Evolutionary conservation across 2,113 vertebrate genomes (phyloP), one percentile per base, ranked within the genome.

Genomic region (Microcebus griseorufus): DNA sequence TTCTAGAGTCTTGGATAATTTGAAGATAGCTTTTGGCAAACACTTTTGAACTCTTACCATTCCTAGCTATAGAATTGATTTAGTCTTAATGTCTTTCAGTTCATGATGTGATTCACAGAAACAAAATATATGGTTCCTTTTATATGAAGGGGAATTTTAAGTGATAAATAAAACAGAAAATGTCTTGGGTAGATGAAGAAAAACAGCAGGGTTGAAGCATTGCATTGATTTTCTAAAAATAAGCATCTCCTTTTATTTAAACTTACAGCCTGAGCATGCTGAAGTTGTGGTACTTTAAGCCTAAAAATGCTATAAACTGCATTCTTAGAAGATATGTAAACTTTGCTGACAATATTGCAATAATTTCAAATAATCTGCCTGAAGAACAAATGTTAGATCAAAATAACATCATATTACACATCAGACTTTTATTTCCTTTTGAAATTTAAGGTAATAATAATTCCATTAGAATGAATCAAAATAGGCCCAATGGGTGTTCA

Each of bases 211-310:
- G 76, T 69, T 92, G 72, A 81, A 84, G 32, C 14, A 29, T 53
- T 34, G 11, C 53, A 13, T 90, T 67, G 88, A 81, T 94, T 88
- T 94, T 95, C 95, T 88, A 93, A 96, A 96, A 84, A 93, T 80
- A 97, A 75, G 12, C 65, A 45, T 45, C 69, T 22, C 62, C 39
- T 73, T 82, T 91, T 92, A 86, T 87, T 92, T 90, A 84, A 93
- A 87, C 34, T 13, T 72, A 51, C 20, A 73, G 73, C 82, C 85
- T 72, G 79, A 42, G 27, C 39, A 45, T 72, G 91, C 87, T 79
- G 45, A 60, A 2, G 79, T 18, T 64, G 34, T 34, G 87, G 23
- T 10, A 13, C n/a, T 53, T 67, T 22, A 88, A 69, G 51, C 69
- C 45, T 18, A 18, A 93, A 69, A 72, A 64, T 78, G 53, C 78